phyloP scores from a whole-genome alignment of 1,140 invertebrate genomes.

The Monochamus saltuarius region DNA sequence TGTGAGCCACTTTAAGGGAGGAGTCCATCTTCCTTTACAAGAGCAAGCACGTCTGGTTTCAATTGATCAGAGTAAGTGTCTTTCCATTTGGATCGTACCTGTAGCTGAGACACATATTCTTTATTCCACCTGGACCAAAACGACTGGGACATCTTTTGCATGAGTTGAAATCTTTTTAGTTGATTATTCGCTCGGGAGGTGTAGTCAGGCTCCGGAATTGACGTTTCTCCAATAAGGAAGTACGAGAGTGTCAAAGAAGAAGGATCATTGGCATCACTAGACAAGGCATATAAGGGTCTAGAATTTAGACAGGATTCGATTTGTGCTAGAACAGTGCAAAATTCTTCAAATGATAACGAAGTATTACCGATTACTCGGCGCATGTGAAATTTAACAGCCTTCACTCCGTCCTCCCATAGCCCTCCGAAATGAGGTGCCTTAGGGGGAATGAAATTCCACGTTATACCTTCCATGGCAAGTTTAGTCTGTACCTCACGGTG shows the following conservation, averaged over 20 bases:
- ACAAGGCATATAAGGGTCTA: slow-evolving; percentile 40
- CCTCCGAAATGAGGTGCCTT: slow-evolving; percentile 43
- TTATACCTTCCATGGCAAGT: not conserved
- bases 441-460: slow-evolving; percentile 44
- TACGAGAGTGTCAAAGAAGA: slow-evolving; percentile 42
- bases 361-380: slow-evolving; percentile 26
- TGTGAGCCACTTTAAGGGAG: slow-evolving; percentile 34
- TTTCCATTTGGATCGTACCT: slow-evolving; percentile 34
- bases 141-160: slow-evolving; percentile 32
- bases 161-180: slow-evolving; percentile 34
- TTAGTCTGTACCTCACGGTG: too few species aligned
- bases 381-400: slow-evolving; percentile 40
- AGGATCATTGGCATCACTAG: slow-evolving; percentile 37
- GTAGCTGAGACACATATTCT: slow-evolving; percentile 35
- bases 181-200: slow-evolving; percentile 13
- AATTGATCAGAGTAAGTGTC: slow-evolving; percentile 12
- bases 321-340: slow-evolving; percentile 32
- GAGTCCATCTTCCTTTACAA: slow-evolving; percentile 35
- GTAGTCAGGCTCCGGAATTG: slow-evolving; percentile 23
- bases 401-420: slow-evolving; percentile 45
- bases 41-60: slow-evolving; percentile 40
- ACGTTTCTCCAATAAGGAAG: slow-evolving; percentile 46
- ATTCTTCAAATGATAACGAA: slow-evolving; percentile 42
- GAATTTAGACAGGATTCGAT: slow-evolving; percentile 43
- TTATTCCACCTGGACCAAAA: slow-evolving; percentile 39